Evolutionary conservation across 2,797 vertebrate genomes (phyloP), one percentile per base, ranked within the genome.

Genomic region (Moxostoma hubbsi): DNA sequence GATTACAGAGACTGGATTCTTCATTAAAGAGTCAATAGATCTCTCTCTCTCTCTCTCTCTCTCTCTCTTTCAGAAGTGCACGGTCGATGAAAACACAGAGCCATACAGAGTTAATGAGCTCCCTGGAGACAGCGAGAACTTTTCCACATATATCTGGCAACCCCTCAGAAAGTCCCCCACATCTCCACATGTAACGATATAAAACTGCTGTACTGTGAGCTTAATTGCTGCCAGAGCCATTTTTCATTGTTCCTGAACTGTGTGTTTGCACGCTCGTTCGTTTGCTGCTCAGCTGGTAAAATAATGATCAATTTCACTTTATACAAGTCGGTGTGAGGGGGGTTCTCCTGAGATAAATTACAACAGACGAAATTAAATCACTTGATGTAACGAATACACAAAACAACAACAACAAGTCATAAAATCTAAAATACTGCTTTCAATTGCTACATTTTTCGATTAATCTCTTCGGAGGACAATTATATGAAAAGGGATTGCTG

Each of bases 61-160:
- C 89, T 89, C 89, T 91, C 87, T 87, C 89, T 36, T 36, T 87
- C 86, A 90, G 88, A 93, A 92, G 88, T 91, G 92, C 93, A 91
- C 87, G 89, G 89, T 88, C 85, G 79, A 90, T 91, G 88, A 90
- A 93, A 93, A 87, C 90, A 87, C 87, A 77, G 86, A 89, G 89
- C 90, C 90, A 85, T 82, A 89, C 85, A 87, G 76, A 90, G 89
- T 89, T 94, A 94, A 94, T 93, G 92, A 94, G 93, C 85, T 93
- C 94, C 89, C 92, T 45, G 58, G 91, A 90, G 93, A 89, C 73
- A 13, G 11, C 36, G 73, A 68, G 86, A 90, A 92, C 89, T 92
- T 91, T 81, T 90, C 87, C 88, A 86, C 82, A 89, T 83, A 87
- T 91, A 89, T 89, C 89, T 88, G 87, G 88, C 88, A 88, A 92